These are phyloP conservation scores for Clostera curtula DNA, from an alignment of 2,888 invertebrate species.

Conservation along the genomic window DNA sequence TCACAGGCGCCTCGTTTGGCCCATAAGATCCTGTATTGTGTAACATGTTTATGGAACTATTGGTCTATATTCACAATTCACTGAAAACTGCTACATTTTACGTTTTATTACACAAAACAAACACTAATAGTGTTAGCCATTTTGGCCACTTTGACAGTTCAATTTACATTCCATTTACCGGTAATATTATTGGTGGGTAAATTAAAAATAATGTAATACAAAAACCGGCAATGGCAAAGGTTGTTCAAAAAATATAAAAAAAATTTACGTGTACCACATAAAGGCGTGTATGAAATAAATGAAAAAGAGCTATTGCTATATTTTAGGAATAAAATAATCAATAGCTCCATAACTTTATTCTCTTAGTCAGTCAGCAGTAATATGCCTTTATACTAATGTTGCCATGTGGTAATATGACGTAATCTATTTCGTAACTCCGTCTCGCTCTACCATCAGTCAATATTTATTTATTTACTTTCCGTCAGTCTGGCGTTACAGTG, in stretches of 20 bases:
- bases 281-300: too few species aligned
- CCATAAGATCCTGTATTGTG: slow-evolving; percentile 57
- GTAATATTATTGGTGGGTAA: slow-evolving; percentile 4
- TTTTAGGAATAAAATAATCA: too few species aligned
- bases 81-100: slow-evolving; percentile 23
- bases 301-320: too few species aligned
- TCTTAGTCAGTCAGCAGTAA: too few species aligned
- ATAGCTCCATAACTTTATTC: too few species aligned
- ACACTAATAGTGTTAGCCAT: slow-evolving; percentile 48
- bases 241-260: too few species aligned
- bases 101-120: slow-evolving; percentile 44
- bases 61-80: slow-evolving; percentile 14
- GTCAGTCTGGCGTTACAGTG: slow-evolving; percentile 8
- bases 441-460: slow-evolving; percentile 2
- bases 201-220: not conserved
- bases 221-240: too few species aligned
- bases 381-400: too few species aligned
- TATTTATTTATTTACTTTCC: slow-evolving; percentile 25
- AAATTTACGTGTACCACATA: too few species aligned
- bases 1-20: slow-evolving; percentile 47
- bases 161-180: slow-evolving; percentile 21
- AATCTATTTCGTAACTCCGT: not conserved
- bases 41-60: slow-evolving; percentile 38
- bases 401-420: slow-evolving; percentile 3
- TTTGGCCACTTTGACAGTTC: slow-evolving; percentile 41